Percentiles rank a stretch among this genome's conserved stretches.
Evolutionary conservation across 2,797 vertebrate species (phyloP).

Genomic region (Oreochromis mossambicus): DNA sequence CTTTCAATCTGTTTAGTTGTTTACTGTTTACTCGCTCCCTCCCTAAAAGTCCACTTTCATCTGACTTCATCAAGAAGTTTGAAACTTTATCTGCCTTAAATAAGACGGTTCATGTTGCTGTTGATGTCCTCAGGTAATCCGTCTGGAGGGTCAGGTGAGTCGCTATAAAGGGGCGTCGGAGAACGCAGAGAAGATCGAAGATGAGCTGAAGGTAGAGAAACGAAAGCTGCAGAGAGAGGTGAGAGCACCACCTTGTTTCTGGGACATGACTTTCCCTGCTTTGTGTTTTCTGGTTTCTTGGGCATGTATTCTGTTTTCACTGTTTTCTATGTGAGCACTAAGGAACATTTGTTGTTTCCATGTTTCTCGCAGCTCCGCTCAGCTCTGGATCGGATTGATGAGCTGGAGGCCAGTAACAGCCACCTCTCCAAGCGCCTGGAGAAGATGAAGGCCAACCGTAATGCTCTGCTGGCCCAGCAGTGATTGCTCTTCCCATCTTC

Average conservation of each 20-base stretch:
- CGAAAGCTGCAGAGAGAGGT: conserved; percentile 92
- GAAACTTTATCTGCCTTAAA: background rate
- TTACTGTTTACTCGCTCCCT: background rate
- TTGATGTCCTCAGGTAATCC: conserved; percentile 77
- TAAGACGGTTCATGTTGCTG: background rate
- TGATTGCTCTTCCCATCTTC: conserved; percentile 43
- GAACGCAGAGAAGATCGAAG: conserved; percentile 87
- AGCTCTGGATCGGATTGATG: conserved; percentile 84
- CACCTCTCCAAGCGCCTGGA: conserved; percentile 90
- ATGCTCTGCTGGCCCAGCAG: conserved; percentile 86
- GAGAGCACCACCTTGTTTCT: background rate
- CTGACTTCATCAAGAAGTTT: background rate
- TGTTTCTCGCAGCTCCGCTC: conserved; percentile 79
- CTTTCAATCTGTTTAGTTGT: background rate
- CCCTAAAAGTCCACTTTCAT: background rate
- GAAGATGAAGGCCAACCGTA: conserved; percentile 93
- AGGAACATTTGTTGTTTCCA: background rate
- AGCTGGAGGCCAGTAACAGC: conserved; percentile 86
- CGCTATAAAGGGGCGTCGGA: conserved; percentile 88
- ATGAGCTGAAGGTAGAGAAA: conserved; percentile 93
- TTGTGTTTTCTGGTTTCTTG: background rate
- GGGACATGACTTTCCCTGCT: background rate
- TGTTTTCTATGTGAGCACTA: background rate
- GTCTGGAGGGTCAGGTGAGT: conserved; percentile 88
- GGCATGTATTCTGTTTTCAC: background rate